These are phyloP conservation scores for Opisthograptis luteolata DNA, from an alignment of 2,888 invertebrate species.

Conservation along the genomic window DNA sequence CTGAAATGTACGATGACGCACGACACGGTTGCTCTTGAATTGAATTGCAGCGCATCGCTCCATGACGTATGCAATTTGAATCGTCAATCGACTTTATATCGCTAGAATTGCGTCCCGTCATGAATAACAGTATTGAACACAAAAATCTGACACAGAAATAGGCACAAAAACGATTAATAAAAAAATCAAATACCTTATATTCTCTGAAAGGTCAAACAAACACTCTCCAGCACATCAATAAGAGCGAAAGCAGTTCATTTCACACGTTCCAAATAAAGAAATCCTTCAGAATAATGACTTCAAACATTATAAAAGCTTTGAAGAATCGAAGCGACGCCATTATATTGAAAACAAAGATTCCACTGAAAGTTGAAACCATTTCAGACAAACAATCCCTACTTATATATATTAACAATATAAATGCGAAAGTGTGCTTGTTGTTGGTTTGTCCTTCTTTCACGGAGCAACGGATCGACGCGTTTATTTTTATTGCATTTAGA, in stretches of 20 bases:
- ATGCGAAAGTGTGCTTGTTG: no score
- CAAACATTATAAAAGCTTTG: slow-evolving; percentile 14
- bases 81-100: no score
- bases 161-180: background rate
- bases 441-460: no score
- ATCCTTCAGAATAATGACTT: slow-evolving; percentile 26
- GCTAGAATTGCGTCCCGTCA: no score
- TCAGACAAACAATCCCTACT: background rate
- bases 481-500: no score
- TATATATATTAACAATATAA: no score
- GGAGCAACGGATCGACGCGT: no score
- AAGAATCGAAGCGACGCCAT: slow-evolving; percentile 21
- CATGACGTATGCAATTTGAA: no score
- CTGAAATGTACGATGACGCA: no score
- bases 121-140: no score
- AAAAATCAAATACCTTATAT: background rate
- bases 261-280: slow-evolving; percentile 25
- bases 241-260: slow-evolving; percentile 16
- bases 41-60: no score
- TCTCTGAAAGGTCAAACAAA: slow-evolving; percentile 1
- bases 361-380: background rate
- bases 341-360: slow-evolving; percentile 24
- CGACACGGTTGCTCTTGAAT: no score
- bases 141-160: background rate
- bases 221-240: slow-evolving; percentile 11